These are phyloP conservation scores for Sebastes matsubarae DNA, from an alignment of 2,797 vertebrate genomes.

Conservation along the genomic window DNA sequence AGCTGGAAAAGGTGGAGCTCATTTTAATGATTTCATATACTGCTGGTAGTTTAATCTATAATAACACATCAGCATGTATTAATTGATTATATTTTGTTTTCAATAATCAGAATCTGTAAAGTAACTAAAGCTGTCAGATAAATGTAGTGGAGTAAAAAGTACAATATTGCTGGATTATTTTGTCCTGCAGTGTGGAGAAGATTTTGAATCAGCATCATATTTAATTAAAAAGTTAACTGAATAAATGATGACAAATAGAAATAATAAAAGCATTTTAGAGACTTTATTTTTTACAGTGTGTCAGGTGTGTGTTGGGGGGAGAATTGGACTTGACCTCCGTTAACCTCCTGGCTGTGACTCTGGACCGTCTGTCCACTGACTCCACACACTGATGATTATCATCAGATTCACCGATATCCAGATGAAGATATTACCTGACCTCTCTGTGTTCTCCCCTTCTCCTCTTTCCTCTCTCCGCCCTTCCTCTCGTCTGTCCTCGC, in stretches of 20 bases:
- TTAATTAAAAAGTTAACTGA: not conserved
- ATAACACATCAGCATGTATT: not conserved
- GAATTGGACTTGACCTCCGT: not conserved
- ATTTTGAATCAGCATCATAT: not conserved
- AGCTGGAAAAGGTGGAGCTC: not conserved
- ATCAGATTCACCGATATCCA: not conserved
- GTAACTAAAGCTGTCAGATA: too few relatives aligned
- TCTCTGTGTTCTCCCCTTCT: not conserved
- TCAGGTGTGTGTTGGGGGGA: too few relatives aligned
- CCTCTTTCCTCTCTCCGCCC: not conserved
- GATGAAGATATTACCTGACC: conserved; percentile 4
- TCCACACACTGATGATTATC: too few relatives aligned
- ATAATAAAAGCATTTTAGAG: not conserved
- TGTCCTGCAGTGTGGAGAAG: not conserved
- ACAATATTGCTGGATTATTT: not conserved
- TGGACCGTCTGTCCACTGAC: too few relatives aligned
- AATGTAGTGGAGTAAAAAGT: too few relatives aligned
- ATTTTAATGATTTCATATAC: not conserved
- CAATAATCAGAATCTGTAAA: not conserved
- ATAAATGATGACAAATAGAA: not conserved
- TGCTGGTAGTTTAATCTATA: not conserved
- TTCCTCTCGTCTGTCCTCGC: conserved; percentile 6
- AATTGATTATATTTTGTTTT: not conserved
- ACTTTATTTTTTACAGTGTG: not conserved
- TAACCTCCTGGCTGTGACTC: not conserved